A percentile compares a stretch with the other conserved stretches of the same genome.
These are phyloP conservation scores for Ditula angustiorana DNA, from an alignment of 2,888 invertebrate genomes.

Conservation along the genomic window DNA sequence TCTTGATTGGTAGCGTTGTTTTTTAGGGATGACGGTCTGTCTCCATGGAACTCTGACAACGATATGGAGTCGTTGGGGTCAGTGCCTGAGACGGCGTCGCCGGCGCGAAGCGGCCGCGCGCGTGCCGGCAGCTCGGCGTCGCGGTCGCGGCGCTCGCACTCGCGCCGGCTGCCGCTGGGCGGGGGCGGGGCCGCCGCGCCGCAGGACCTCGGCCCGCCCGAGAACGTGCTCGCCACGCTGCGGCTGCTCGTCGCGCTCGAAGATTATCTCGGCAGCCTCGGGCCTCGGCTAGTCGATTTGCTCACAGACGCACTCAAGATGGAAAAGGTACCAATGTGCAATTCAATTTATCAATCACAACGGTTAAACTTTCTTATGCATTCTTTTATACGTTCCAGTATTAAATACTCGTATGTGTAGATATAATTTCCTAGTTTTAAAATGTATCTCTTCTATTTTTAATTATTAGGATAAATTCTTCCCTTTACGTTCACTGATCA, in stretches of 20 bases:
- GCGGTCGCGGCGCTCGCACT: constrained; percentile 41
- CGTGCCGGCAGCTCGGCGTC: constrained; percentile 43
- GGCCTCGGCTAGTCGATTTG: constrained; percentile 91
- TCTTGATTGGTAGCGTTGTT: neutral
- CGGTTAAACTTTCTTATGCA: too few relatives aligned
- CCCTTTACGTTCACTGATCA: too few relatives aligned
- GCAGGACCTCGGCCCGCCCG: constrained; percentile 70
- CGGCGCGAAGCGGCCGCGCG: constrained; percentile 38
- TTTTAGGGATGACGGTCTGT: constrained; percentile 63
- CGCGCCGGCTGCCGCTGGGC: constrained; percentile 44
- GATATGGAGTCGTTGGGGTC: constrained; percentile 65
- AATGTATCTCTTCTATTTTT: too few relatives aligned
- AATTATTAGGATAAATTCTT: too few relatives aligned
- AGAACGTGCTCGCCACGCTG: constrained; percentile 88
- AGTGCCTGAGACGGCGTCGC: constrained; percentile 55
- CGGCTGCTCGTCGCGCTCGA: constrained; percentile 92
- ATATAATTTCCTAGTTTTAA: too few relatives aligned
- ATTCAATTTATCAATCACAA: too few relatives aligned
- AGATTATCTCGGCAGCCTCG: constrained; percentile 93
- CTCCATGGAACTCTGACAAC: constrained; percentile 76
- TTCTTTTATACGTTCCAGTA: too few relatives aligned
- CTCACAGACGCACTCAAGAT: constrained; percentile 91
- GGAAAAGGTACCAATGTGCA: constrained; percentile 90
- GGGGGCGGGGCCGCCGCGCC: constrained; percentile 44
- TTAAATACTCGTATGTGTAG: too few relatives aligned